These are phyloP conservation scores for Clarias platycephalus DNA, from an alignment of 2,797 vertebrate genomes.

Conservation along the genomic window DNA sequence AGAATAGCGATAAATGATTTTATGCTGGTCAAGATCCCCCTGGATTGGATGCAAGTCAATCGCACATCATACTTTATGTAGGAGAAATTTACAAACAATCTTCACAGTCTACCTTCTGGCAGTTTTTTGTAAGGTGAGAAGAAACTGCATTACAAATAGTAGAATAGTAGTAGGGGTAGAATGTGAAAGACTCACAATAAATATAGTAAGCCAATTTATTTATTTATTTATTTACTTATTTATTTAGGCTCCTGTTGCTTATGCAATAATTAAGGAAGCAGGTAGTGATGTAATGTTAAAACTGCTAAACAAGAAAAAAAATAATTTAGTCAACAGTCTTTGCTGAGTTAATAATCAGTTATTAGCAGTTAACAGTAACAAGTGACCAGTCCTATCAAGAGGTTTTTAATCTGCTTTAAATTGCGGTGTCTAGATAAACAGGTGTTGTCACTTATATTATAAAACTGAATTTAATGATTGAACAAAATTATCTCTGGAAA, in stretches of 20 bases:
- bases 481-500: no score
- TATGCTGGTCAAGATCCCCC: not conserved
- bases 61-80: not conserved
- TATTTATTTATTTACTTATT: no score
- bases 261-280: conserved; percentile 1
- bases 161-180: not conserved
- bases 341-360: not conserved
- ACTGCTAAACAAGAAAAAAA: not conserved
- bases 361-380: not conserved
- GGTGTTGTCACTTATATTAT: not conserved
- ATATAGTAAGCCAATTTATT: not conserved
- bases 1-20: not conserved
- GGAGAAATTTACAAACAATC: not conserved
- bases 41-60: not conserved
- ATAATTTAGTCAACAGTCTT: not conserved
- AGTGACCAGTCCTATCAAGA: not conserved
- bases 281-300: not conserved
- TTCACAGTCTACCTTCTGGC: not conserved
- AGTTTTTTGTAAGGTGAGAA: not conserved
- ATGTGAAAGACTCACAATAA: not conserved
- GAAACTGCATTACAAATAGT: no score
- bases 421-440: not conserved
- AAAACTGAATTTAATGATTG: not conserved
- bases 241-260: not conserved
- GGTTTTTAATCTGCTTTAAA: no score